Conservation (phyloP, 2,888 invertebrate species). For the Bugula neritina region DNA sequence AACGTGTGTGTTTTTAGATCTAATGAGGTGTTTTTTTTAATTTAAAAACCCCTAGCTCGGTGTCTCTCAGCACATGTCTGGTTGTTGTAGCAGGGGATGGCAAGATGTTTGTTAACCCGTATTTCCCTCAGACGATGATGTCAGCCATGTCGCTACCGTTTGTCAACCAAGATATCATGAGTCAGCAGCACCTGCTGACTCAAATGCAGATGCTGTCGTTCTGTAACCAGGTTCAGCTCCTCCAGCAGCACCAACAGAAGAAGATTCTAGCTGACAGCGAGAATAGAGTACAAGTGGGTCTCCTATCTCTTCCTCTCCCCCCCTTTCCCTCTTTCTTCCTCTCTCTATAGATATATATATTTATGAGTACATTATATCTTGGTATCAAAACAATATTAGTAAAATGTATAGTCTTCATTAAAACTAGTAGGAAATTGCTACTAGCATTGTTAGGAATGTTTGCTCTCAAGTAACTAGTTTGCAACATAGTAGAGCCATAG, state of each 20-base stretch:
- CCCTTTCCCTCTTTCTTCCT: not conserved
- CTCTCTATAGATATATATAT: too few species aligned
- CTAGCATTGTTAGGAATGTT: too few species aligned
- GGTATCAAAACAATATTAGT: too few species aligned
- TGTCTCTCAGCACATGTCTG: too few species aligned
- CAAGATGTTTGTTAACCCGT: not conserved
- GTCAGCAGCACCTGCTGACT: conserved; percentile 25
- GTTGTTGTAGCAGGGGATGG: not conserved
- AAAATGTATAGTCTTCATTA: too few species aligned
- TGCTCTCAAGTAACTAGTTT: too few species aligned
- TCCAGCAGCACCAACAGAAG: conserved; percentile 7
- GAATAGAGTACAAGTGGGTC: not conserved
- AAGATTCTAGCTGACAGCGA: not conserved
- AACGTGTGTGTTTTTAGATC: too few species aligned
- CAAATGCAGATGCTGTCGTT: conserved; percentile 26
- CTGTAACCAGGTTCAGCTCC: not conserved
- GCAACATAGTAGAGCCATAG: too few species aligned
- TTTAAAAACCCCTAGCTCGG: too few species aligned
- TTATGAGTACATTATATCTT: too few species aligned
- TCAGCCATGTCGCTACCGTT: conserved; percentile 27
- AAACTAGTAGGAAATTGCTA: too few species aligned
- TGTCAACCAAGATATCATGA: conserved; percentile 16
- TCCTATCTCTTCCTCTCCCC: not conserved
- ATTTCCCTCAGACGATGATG: not conserved
- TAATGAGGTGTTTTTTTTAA: too few species aligned